Base-by-base conservation (phyloP, 2,113 vertebrate genomes). In the Benitochromis conjunctus region DNA sequence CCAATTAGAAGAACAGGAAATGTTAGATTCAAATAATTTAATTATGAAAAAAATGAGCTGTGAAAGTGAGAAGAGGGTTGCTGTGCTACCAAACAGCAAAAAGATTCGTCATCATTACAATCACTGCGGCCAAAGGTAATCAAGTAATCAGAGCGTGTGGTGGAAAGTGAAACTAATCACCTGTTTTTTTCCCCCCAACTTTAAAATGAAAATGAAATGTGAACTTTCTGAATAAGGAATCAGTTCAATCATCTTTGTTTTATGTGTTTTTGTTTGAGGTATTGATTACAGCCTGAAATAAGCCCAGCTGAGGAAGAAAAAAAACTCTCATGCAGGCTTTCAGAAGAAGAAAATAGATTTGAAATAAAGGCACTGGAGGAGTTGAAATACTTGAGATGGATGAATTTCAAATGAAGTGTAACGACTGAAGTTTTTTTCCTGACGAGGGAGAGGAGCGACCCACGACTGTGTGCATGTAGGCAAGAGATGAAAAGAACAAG, bases 341-440 rank as follows among this genome's bases (percentile, higher is more conserved):
- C 64, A 78, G 24, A 24, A 43, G 48, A 51, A 58, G 43, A 81
- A 34, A 83, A 38, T 56, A 26, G 12, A 76, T 80, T 4, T 57
- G 26, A 81, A 86, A 78, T 56, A 88, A 84, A 84, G 43, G n/a
- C 82, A 64, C 51, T 18, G 4, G 77, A 43, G 79, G 60, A 81
- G 41, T 34, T 19, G 24, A 82, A 79, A 46, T 57, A 53, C 6
- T 26, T 9, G 24, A 76, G 80, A 81, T 76, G 60, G 53, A 78
- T 84, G 81, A 90, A 92, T 92, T 81, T 80, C 77, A 93, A 84
- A 90, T 86, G n/a, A 94, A 79, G 36, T 58, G 24, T 21, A 71
- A 24, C 29, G 19, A 79, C 76, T 79, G 86, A 87, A 88, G 84
- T 79, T 83, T 82, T 80, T 86, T 82, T 84, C 46, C 79, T 5